Conservation (phyloP, 64 coral and sea anemone genomes). For the Montipora foliosa region DNA sequence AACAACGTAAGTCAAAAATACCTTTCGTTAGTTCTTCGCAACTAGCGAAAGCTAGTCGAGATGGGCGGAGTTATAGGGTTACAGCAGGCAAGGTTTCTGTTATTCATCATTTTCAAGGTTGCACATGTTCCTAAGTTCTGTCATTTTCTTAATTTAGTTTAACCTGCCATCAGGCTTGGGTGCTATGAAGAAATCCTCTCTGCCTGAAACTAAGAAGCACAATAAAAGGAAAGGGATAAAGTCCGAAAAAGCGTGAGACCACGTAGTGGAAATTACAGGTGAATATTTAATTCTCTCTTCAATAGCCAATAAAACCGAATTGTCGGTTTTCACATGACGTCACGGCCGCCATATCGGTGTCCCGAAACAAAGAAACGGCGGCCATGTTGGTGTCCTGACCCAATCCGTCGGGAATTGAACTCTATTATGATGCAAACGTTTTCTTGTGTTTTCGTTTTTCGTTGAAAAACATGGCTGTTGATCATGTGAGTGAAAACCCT, state of each 20-base stretch:
- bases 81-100: too few relatives aligned
- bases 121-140: background rate
- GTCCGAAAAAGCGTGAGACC: background rate
- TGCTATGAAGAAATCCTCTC: conserved; percentile 39
- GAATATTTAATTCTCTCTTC: background rate
- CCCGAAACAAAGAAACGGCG: too few relatives aligned
- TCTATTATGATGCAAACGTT: too few relatives aligned
- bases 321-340: background rate
- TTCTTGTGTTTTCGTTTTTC: too few relatives aligned
- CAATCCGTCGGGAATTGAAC: too few relatives aligned
- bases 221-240: background rate
- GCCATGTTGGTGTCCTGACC: too few relatives aligned
- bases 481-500: too few relatives aligned
- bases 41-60: too few relatives aligned
- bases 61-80: too few relatives aligned
- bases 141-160: background rate
- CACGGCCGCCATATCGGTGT: too few relatives aligned
- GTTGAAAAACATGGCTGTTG: too few relatives aligned
- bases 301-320: background rate
- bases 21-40: background rate
- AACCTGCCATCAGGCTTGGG: conserved; percentile 22
- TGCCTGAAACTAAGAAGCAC: conserved; percentile 10
- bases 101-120: too few relatives aligned
- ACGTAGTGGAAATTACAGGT: background rate
- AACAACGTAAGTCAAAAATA: background rate